phyloP scores from a whole-genome alignment of 1,140 invertebrate genomes.

The Penaeus vannamei region DNA sequence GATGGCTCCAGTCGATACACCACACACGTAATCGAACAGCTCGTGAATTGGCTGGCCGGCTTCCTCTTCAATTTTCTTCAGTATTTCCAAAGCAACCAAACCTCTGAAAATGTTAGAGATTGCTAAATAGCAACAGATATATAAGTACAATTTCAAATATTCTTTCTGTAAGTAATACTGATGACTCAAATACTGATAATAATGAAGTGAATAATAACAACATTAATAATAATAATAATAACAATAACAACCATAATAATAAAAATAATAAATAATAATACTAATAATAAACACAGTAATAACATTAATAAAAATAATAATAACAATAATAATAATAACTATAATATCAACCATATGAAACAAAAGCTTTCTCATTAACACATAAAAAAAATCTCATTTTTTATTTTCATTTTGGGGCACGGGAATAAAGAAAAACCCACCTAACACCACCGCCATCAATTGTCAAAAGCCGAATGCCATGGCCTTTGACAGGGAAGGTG shows the following conservation, averaged over 20 bases:
- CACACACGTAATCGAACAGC: constrained; percentile 91
- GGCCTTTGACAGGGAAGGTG: constrained; percentile 78
- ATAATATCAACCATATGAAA: neutral
- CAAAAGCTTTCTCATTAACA: neutral
- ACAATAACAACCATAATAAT: constrained; percentile 15
- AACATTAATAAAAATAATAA: neutral
- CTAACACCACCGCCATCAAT: constrained; percentile 92
- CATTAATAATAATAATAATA: neutral
- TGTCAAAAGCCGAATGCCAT: constrained; percentile 85
- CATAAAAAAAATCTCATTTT: neutral
- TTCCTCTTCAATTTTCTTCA: constrained; percentile 82
- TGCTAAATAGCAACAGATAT: constrained; percentile 33
- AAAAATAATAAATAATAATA: neutral
- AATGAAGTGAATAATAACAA: neutral
- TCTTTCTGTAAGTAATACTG: neutral
- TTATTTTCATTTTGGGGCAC: no score
- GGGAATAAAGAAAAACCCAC: constrained; percentile 70
- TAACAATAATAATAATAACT: constrained; percentile 57
- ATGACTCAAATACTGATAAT: neutral
- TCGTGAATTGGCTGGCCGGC: constrained; percentile 77
- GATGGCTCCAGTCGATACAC: constrained; percentile 91
- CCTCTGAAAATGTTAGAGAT: constrained; percentile 76
- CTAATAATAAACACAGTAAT: neutral
- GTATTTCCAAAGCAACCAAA: constrained; percentile 84
- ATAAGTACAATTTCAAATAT: neutral